Base-by-base conservation (phyloP, 2,113 vertebrate species). In the Tympanuchus pallidicinctus region DNA sequence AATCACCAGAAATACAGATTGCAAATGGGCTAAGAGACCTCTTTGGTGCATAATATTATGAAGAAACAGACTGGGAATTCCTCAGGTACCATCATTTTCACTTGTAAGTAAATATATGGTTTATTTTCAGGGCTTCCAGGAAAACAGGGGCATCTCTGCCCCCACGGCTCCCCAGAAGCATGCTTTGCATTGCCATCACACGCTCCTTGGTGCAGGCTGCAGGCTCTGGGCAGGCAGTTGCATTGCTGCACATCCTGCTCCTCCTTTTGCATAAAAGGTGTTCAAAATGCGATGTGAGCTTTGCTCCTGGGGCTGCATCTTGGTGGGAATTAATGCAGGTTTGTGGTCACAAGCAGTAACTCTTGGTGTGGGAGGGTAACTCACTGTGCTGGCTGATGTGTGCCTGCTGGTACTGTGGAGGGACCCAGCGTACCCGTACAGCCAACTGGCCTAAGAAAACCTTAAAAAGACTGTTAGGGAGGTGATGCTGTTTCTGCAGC, bases 341-440 rank as follows among this genome's bases (percentile, higher is more conserved):
- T 24, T 15, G 1, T 19, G 32, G 38, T 5, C 32, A 27, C 5
- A 15, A 60, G 34, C 3, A 3, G 40, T 2, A 40, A 18, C 13
- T n/a, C 16, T 43, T 27, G 48, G 4, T 12, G 48, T 0, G 22
- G 19, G 7, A 28, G 12, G 57, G 25, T 57, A 22, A 32, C 21
- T 4, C 30, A 48, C 10, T 9, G 0, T 8, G 3, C 14, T 32
- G 64, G 71, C 38, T 16, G 5, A 4, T 0, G 4, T 0, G 6
- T 28, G 10, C 32, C 42, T 9, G 4, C 32, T 18, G 11, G 13
- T 45, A 5, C 25, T 0, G 6, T 8, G 82, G 54, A 3, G 11
- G 22, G 15, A 70, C 66, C 25, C 86, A 6, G 10, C 4, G 42
- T 66, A 56, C 63, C 74, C 21, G 48, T 19, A 1, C 54, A 8